These are phyloP conservation scores for Polia nebulosa DNA, from an alignment of 2,888 invertebrate species.

Conservation along the genomic window DNA sequence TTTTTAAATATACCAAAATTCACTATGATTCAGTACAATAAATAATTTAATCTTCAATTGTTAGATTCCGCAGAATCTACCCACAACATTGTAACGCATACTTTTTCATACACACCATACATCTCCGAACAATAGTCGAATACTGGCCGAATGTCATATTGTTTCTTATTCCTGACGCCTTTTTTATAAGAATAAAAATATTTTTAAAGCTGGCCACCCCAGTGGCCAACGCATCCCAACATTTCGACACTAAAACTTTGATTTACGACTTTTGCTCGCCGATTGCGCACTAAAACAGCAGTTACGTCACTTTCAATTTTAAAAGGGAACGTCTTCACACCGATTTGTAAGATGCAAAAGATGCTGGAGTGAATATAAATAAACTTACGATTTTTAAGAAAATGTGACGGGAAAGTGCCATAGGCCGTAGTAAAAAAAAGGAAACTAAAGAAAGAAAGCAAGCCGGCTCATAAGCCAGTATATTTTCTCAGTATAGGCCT, in stretches of 20 bases:
- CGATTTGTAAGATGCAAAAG: constrained; percentile 58
- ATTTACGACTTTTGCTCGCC: constrained; percentile 89
- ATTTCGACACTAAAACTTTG: constrained; percentile 91
- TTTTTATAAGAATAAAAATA: constrained; percentile 75
- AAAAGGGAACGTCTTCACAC: constrained; percentile 84
- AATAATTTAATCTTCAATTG: constrained; percentile 24
- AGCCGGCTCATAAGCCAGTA: background rate
- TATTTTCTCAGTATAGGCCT: background rate
- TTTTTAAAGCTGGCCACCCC: constrained; percentile 86
- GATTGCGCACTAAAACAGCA: constrained; percentile 91
- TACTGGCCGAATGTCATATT: constrained; percentile 86
- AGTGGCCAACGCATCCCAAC: constrained; percentile 90
- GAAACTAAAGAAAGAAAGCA: background rate
- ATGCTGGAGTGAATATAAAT: background rate
- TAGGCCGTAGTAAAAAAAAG: too few relatives aligned
- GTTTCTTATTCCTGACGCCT: constrained; percentile 82
- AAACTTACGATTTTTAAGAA: background rate
- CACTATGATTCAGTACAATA: constrained; percentile 9
- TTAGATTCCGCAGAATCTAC: constrained; percentile 57
- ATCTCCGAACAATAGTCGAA: constrained; percentile 84
- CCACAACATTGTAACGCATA: constrained; percentile 72
- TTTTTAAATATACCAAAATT: background rate
- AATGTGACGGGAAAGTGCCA: background rate
- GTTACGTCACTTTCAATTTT: constrained; percentile 91
- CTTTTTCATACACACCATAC: constrained; percentile 75